phyloP scores from a whole-genome alignment of 2,888 invertebrate species.

The Pyralis farinalis region DNA sequence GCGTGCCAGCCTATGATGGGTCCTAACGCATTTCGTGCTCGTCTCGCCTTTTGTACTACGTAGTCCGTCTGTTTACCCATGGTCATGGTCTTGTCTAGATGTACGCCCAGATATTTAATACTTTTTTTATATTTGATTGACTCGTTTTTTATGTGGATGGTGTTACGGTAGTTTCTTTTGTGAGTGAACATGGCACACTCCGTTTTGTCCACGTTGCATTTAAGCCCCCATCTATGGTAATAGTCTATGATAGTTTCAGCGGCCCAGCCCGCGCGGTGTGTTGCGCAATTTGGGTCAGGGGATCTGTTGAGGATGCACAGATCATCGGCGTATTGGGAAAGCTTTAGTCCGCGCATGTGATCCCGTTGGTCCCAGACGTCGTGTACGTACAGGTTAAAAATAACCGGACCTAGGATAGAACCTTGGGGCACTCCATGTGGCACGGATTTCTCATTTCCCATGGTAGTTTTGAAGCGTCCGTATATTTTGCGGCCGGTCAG shows the following conservation, averaged over 20 bases:
- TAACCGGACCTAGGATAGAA: neutral
- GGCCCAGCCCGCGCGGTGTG: neutral
- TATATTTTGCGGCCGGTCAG: neutral
- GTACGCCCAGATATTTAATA: no score
- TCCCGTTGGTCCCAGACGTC: neutral
- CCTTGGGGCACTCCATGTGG: neutral
- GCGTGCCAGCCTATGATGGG: no score
- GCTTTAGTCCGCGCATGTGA: neutral
- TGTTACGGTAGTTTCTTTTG: neutral
- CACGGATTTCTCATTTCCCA: neutral
- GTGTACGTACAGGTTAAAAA: neutral
- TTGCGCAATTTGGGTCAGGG: neutral
- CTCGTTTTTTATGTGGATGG: no score
- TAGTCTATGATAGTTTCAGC: neutral
- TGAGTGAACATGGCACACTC: neutral
- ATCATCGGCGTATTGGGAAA: neutral
- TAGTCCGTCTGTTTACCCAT: no score
- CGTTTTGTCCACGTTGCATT: neutral
- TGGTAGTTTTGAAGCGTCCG: neutral
- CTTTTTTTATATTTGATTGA: no score
- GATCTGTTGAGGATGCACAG: neutral
- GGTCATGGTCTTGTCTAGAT: no score
- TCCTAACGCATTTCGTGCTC: no score
- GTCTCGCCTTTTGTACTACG: no score
- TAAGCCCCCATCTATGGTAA: neutral